These are phyloP conservation scores for Catharus minimus DNA, from an alignment of 2,113 vertebrate genomes.

Conservation along the genomic window DNA sequence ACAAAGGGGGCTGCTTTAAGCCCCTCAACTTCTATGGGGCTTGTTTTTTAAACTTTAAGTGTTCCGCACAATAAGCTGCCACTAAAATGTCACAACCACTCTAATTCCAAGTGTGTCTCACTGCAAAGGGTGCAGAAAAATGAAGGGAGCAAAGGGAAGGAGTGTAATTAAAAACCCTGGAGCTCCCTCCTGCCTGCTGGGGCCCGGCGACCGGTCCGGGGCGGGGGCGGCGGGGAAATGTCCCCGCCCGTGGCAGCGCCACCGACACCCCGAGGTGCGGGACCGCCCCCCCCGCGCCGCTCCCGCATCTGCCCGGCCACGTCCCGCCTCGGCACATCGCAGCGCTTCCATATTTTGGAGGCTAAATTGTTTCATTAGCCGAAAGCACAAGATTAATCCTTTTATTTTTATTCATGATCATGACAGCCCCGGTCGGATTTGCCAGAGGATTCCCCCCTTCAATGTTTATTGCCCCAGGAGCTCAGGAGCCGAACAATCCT, in stretches of 20 bases:
- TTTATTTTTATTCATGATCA: conserved; percentile 38
- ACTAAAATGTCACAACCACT: conserved; percentile 89
- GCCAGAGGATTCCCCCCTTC: conserved; percentile 8
- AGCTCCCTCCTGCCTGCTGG: conserved; percentile 5
- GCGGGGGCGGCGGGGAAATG: background rate
- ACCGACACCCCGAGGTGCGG: background rate
- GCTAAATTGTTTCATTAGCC: background rate
- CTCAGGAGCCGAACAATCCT: conserved; percentile 25
- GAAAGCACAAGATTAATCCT: conserved; percentile 1
- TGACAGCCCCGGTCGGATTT: conserved; percentile 28
- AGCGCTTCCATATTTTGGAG: conserved; percentile 8
- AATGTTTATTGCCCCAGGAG: conserved; percentile 34
- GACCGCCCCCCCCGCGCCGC: background rate
- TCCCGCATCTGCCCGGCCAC: background rate
- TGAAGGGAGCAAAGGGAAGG: conserved; percentile 56
- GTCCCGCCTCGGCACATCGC: background rate
- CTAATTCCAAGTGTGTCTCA: conserved; percentile 77
- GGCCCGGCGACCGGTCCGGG: background rate
- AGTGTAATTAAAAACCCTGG: conserved; percentile 53
- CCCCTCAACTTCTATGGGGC: conserved; percentile 89
- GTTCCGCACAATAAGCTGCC: conserved; percentile 88
- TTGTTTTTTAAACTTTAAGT: conserved; percentile 98
- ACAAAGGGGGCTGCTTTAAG: conserved; percentile 92
- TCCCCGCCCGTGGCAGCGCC: background rate
- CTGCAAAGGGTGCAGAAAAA: conserved; percentile 64